Base-by-base conservation (phyloP, 2,113 vertebrate genomes). In the Tauraco erythrolophus region DNA sequence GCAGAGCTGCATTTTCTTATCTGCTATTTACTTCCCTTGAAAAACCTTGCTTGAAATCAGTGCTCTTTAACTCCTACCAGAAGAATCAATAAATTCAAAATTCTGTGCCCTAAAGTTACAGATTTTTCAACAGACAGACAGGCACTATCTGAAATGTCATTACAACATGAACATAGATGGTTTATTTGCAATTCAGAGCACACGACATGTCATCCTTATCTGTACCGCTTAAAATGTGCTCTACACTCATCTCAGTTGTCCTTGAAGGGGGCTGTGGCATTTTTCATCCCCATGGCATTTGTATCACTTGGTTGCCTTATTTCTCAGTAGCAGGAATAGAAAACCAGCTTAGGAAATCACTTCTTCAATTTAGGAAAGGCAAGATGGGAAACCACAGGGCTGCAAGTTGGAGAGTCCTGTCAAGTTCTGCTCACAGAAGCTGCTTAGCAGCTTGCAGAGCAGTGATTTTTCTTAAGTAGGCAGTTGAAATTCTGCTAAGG, bases 1-100 rank as follows among this genome's bases (percentile, higher is more conserved):
- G 76, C 64, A 84, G 53, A 95, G 83, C 83, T 96, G 80, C 85
- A 51, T 95, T 95, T 96, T 96, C 61, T 92, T 91, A 83, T n/a
- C 69, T 92, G 50, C 37, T 72, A 6, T 80, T 90, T 80, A 75
- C 91, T 96, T 94, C 84, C 91, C 61, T 84, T 85, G 56, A 80
- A 88, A 92, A 92, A 57, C 45, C 35, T 64, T 57, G 65, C 81
- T 84, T 39, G 51, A 94, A 95, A 92, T 77, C 80, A 65, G 54
- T 83, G 65, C 37, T 89, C 9, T 84, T 93, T 77, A 79, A 89
- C 35, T 72, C 61, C 84, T 88, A 53, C 70, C 58, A 77, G 78
- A 69, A 96, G 54, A 93, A 88, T 37, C 91, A 95, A 45, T 48
- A 70, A 58, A 35, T 74, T 88, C 78, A 37, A 94, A 94, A 65